Base-by-base conservation (phyloP, 2,888 invertebrate species). In the Ctenicera cuprea region DNA sequence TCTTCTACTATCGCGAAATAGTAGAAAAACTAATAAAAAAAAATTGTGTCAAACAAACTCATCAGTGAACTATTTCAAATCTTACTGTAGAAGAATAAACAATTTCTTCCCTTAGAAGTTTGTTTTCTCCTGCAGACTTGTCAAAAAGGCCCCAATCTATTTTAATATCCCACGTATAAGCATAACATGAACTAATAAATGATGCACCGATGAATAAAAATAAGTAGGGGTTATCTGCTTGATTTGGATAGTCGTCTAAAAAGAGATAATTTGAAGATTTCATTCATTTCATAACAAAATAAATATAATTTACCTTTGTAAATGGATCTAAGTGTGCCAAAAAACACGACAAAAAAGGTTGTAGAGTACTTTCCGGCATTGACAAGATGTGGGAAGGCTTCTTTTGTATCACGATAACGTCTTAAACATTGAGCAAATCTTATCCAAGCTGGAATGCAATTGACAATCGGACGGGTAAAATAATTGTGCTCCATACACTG, bases 131-230 rank as follows among this genome's bases (percentile, higher is more conserved):
- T 12, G 94, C 91, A 78, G 91, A 90, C 75, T 91, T 89, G 86
- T 95, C 95, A 82, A 95, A 90, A 50, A 95, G 87, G 5, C 95
- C 95, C 95, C 95, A 96, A 89, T 96, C 96, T 94, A 96, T 94
- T 87, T 93, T 94, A 68, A 95, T 92, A 85, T 96, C 95, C 95
- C 96, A 96, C 22, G 92, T 90, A 85, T 94, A 94, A 4, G 95
- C 93, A 85, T 95, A 96, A 77, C 91, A 91, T 2, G 95, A 94
- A 79, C 92, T 93, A 72, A 94, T 87, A 37, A 95, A 86, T 82
- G 90, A 89, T 0, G 92, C 88, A 14, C 90, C 87, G 69, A 96
- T 90, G 93, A 94, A 94, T 72, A 93, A 87, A 83, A 91, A 91
- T 78, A 93, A 90, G 85, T 89, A 93, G 0, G 92, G 92, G 87